Conservation (phyloP, 2,797 vertebrate species). For the Sebastolobus alascanus region DNA sequence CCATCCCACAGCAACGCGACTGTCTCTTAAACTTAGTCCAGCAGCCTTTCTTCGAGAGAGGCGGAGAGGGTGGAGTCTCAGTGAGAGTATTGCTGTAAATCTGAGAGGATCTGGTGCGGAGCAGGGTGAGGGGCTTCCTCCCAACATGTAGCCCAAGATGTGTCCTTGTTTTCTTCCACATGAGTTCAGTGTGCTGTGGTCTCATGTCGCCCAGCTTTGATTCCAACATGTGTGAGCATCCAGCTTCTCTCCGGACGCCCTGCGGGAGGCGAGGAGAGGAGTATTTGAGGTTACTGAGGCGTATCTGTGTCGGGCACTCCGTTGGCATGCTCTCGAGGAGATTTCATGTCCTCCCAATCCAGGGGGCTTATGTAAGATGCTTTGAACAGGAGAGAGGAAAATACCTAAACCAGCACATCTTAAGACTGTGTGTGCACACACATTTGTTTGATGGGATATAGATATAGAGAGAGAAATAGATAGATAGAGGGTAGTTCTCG, state of each 20-base stretch:
- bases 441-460: constrained; percentile 68
- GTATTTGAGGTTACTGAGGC: constrained; percentile 62
- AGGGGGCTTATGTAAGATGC: constrained; percentile 66
- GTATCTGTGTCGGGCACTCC: constrained; percentile 55
- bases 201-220: constrained; percentile 53
- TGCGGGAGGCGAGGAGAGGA: constrained; percentile 29
- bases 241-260: constrained; percentile 59
- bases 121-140: constrained; percentile 48
- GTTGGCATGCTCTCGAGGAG: constrained; percentile 65
- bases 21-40: constrained; percentile 51
- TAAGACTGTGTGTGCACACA: constrained; percentile 53
- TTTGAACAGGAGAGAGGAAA: constrained; percentile 65
- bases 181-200: constrained; percentile 34
- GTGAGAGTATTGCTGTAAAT: constrained; percentile 70
- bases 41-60: constrained; percentile 62
- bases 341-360: constrained; percentile 65
- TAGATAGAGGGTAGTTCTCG: constrained; percentile 58
- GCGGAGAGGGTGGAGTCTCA: constrained; percentile 56
- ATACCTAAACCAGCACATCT: constrained; percentile 60
- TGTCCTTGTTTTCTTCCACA: constrained; percentile 52
- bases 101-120: constrained; percentile 51
- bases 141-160: constrained; percentile 45
- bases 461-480: constrained; percentile 59
- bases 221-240: constrained; percentile 56
- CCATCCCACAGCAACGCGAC: constrained; percentile 50